Base-by-base conservation (phyloP, 2,797 vertebrate species). In the Platyrinchus mystaceus region DNA sequence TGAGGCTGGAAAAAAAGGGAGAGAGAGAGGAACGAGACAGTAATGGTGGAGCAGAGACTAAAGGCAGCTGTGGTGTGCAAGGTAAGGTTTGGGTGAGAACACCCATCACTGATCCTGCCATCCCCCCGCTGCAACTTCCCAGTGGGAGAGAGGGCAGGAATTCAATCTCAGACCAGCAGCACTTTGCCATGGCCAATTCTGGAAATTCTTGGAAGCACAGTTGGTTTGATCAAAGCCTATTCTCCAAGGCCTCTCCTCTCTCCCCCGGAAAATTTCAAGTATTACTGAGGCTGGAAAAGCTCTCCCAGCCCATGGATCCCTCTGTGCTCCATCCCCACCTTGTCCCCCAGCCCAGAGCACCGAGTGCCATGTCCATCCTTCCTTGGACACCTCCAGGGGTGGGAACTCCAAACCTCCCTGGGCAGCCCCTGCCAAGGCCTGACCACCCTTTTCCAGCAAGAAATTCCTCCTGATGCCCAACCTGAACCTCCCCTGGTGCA, bases 241-340 rank as follows among this genome's bases (percentile, higher is more conserved):
- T 78, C 58, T 62, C 56, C 30, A 64, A 56, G 43, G 59, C 37
- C 46, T 64, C 17, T 36, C 44, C 37, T n/a, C 47, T 76, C 34
- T 74, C 12, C 41, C 53, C 30, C 14, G 12, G 19, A 13, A 41
- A 39, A 63, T 59, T 46, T 47, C 24, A 49, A 41, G 8, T 28
- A 9, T 47, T 11, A 2, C 30, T 17, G 63, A 55, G 56, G 19
- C 2, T 36, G 87, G 67, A 12, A 36, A 66, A 71, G 21, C 5
- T 1, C 22, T 66, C 10, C 1, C 9, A 53, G 22, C 3, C 18
- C 30, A 17, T 5, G 0, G 0, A 17, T 7, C 44, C 39, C 19
- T 1, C 1, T 71, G n/a, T 58, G 44, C 0, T 15, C 2, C 0
- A 14, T 58, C 2, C 37, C 17, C 17, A 46, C n/a, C 28, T 46